These are phyloP conservation scores for Emberiza fucata DNA, from an alignment of 2,113 vertebrate genomes.

Conservation along the genomic window DNA sequence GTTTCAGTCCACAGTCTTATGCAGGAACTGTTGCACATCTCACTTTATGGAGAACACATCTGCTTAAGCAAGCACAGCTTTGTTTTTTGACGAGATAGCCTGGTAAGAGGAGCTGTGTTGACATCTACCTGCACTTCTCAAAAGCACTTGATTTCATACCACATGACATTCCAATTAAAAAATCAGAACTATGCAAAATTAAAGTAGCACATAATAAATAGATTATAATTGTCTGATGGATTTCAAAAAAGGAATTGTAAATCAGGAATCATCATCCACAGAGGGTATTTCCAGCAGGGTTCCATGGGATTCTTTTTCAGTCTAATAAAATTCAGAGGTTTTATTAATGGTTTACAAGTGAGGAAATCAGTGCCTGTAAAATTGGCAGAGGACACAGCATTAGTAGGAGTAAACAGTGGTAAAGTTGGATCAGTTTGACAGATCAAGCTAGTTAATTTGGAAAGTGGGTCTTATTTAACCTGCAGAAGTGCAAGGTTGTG, in stretches of 20 bases:
- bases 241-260: conserved; percentile 6
- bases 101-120: conserved; percentile 10
- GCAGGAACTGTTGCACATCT: neutral
- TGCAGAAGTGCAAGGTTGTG: neutral
- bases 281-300: neutral
- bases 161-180: conserved; percentile 6
- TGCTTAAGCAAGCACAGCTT: neutral
- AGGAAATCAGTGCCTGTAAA: neutral
- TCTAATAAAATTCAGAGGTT: neutral
- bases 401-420: neutral
- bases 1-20: neutral
- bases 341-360: neutral
- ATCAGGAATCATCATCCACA: neutral
- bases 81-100: neutral
- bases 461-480: neutral
- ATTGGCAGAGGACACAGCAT: neutral
- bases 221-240: neutral
- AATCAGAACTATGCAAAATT: conserved; percentile 24
- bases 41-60: neutral
- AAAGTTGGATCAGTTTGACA: neutral
- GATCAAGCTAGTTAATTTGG: neutral
- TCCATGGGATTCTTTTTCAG: neutral
- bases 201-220: neutral
- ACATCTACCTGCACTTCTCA: conserved; percentile 6
- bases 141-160: neutral